A percentile compares a stretch with the other conserved stretches of the same genome.
These are phyloP conservation scores for Psittacula cyanocephala DNA, from an alignment of 2,113 vertebrate genomes.

Conservation along the genomic window DNA sequence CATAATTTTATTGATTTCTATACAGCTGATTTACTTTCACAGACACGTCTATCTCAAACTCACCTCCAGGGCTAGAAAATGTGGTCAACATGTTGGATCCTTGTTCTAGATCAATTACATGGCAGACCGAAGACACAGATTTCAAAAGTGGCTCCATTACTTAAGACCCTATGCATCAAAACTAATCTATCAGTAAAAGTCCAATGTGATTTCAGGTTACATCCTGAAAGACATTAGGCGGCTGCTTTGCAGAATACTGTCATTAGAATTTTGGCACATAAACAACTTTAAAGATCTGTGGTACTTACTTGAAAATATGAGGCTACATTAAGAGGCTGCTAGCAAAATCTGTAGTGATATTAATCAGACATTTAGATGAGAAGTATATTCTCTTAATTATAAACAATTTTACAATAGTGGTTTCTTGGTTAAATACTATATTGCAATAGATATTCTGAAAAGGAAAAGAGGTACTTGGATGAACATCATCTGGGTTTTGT, in stretches of 20 bases:
- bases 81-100: neutral
- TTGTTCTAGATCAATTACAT: fast-evolving
- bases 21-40: neutral
- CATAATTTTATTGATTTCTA: neutral
- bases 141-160: neutral
- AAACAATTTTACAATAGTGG: neutral
- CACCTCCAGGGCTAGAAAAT: neutral
- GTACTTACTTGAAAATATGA: neutral
- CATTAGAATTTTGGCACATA: neutral
- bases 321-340: neutral
- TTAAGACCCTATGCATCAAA: neutral
- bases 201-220: neutral
- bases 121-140: neutral
- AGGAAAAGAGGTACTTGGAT: neutral
- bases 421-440: neutral
- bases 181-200: neutral
- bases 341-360: neutral
- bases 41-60: neutral
- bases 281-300: neutral
- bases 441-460: neutral
- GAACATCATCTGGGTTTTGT: neutral
- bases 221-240: neutral
- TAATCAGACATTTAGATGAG: neutral
- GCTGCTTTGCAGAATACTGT: neutral
- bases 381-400: neutral